These are phyloP conservation scores for Morinoia aosen DNA, from an alignment of 2,888 invertebrate species.

Conservation along the genomic window DNA sequence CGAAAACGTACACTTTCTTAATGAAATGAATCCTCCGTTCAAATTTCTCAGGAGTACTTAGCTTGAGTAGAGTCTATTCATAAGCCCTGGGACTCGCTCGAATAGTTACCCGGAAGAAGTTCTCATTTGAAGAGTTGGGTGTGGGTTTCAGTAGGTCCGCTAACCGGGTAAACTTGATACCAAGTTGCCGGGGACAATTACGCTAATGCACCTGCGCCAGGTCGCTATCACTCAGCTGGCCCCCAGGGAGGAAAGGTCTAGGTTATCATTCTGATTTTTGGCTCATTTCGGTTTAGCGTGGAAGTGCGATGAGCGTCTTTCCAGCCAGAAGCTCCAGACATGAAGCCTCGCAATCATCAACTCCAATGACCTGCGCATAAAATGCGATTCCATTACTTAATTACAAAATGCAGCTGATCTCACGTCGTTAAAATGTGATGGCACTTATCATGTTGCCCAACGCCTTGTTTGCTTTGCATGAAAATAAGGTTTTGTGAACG, in stretches of 20 bases:
- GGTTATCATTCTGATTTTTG: conserved; percentile 45
- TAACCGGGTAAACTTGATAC: not conserved
- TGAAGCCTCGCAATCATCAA: not conserved
- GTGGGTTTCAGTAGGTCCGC: not conserved
- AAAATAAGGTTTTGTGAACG: not conserved
- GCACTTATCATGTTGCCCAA: not conserved
- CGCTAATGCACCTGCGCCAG: conserved; percentile 32
- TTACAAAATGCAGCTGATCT: not conserved
- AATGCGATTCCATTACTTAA: not conserved
- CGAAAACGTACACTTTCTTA: not conserved
- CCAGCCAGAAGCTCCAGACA: not conserved
- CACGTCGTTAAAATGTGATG: not conserved
- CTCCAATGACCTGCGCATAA: not conserved
- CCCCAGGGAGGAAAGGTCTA: conserved; percentile 23
- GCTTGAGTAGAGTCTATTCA: not conserved
- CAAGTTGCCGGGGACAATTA: not conserved
- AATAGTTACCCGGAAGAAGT: not conserved
- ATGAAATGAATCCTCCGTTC: not conserved
- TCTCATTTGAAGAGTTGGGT: not conserved
- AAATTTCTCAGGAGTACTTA: not conserved
- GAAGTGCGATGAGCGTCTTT: not conserved
- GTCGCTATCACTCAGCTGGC: conserved; percentile 27
- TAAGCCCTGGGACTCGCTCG: not conserved
- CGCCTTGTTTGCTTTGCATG: not conserved
- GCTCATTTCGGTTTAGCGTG: not conserved